Evolutionary conservation across 2,113 vertebrate genomes (phyloP).

Genomic region (Cryptomyrus ogoouensis): DNA sequence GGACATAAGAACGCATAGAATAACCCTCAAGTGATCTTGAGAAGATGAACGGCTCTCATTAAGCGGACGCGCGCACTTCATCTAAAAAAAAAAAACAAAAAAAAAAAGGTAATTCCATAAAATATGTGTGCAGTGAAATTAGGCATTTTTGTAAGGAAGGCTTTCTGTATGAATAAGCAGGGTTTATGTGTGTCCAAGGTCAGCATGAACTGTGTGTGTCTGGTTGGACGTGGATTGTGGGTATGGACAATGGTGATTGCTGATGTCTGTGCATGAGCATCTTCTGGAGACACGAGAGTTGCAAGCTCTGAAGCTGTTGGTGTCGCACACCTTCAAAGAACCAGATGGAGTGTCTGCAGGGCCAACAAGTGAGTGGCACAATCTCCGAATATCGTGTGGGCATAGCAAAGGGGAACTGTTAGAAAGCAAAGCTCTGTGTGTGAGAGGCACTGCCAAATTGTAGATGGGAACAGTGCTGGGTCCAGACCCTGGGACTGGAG

Average conservation of each 20-base stretch:
- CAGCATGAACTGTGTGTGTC: neutral
- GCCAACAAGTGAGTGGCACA: conserved; percentile 2
- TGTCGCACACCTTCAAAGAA: neutral
- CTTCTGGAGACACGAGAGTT: neutral
- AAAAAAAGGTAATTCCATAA: conserved; percentile 15
- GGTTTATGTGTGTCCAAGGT: neutral
- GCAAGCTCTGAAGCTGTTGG: neutral
- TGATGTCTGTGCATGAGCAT: conserved; percentile 43
- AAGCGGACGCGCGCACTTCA: conserved; percentile 42
- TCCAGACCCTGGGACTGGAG: conserved; percentile 6
- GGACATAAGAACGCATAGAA: conserved; percentile 44
- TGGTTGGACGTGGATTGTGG: conserved; percentile 29
- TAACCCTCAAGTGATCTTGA: conserved; percentile 41
- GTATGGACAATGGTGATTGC: conserved; percentile 49
- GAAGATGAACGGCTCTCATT: conserved; percentile 35
- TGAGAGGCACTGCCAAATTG: conserved; percentile 26
- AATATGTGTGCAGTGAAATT: neutral
- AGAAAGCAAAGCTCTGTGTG: conserved; percentile 11
- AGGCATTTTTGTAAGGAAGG: neutral
- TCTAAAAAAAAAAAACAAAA: conserved; percentile 32
- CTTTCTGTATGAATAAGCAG: neutral
- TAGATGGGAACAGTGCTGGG: conserved; percentile 20
- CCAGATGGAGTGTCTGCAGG: neutral
- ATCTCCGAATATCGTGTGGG: neutral
- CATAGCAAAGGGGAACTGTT: neutral